Conservation (phyloP, 2,797 vertebrate genomes). For the Okamejei kenojei region DNA sequence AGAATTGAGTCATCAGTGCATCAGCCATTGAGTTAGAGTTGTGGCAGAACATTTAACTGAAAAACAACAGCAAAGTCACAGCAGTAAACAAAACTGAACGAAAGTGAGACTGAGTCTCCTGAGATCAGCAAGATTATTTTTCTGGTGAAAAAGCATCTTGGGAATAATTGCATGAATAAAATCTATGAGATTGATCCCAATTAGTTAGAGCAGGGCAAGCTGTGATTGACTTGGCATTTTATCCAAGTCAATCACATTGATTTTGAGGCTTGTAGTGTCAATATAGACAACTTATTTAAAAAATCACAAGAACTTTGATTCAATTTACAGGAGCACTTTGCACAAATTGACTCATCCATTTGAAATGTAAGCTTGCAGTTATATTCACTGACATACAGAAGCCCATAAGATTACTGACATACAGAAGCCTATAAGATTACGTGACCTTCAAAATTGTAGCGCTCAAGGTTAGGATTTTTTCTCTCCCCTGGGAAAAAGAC, state of each 20-base stretch:
- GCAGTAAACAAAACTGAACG: too few relatives aligned
- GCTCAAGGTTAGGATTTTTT: too few relatives aligned
- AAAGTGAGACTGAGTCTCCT: neutral
- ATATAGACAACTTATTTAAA: neutral
- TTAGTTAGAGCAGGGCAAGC: too few relatives aligned
- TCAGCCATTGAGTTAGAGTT: neutral
- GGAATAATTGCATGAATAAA: neutral
- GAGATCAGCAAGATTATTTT: neutral
- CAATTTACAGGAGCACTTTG: neutral
- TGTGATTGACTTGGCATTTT: too few relatives aligned
- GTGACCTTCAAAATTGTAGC: neutral
- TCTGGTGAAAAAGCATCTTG: neutral
- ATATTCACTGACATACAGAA: neutral
- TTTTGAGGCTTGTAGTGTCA: neutral
- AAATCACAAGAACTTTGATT: neutral
- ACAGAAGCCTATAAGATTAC: too few relatives aligned
- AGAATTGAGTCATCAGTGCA: too few relatives aligned
- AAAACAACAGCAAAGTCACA: neutral
- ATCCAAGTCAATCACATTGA: too few relatives aligned
- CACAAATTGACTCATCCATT: neutral
- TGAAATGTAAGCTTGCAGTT: neutral
- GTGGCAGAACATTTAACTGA: neutral
- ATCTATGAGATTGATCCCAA: neutral
- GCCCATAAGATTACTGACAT: neutral
- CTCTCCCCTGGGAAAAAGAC: too few relatives aligned